These are phyloP conservation scores for Sebastes nivosus DNA, from an alignment of 2,797 vertebrate species.

Conservation along the genomic window DNA sequence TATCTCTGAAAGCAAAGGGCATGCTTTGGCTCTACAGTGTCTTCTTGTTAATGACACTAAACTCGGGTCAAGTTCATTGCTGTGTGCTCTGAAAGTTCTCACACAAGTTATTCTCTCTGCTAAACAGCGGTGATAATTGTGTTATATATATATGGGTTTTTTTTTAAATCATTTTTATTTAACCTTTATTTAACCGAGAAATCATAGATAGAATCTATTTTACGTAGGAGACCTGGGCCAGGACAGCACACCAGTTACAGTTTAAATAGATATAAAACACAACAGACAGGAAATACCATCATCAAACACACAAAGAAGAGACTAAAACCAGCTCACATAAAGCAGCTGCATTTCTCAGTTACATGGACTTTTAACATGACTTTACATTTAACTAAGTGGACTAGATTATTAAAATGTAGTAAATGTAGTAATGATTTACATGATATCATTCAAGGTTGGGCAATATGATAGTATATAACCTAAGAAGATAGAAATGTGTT, in stretches of 20 bases:
- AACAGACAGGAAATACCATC: neutral
- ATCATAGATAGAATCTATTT: neutral
- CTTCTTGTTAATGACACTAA: constrained; percentile 18
- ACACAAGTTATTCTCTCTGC: neutral
- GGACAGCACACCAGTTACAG: neutral
- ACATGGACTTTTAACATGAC: too few species aligned
- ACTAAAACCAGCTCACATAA: neutral
- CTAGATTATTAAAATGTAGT: too few species aligned
- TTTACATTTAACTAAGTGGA: too few species aligned
- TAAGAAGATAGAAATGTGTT: neutral
- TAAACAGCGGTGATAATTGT: neutral
- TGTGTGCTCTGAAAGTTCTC: neutral
- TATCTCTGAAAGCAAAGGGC: constrained; percentile 59
- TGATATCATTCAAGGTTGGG: neutral
- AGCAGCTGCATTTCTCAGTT: neutral
- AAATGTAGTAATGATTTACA: neutral
- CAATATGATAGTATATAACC: neutral
- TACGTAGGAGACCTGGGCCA: neutral
- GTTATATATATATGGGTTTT: neutral
- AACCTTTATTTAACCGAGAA: neutral
- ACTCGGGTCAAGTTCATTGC: neutral
- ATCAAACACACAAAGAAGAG: neutral
- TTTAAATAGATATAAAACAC: neutral
- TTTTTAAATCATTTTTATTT: neutral
- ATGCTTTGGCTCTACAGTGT: neutral